Conservation (phyloP, 2,797 vertebrate genomes). For the Sarcoramphus papa region DNA sequence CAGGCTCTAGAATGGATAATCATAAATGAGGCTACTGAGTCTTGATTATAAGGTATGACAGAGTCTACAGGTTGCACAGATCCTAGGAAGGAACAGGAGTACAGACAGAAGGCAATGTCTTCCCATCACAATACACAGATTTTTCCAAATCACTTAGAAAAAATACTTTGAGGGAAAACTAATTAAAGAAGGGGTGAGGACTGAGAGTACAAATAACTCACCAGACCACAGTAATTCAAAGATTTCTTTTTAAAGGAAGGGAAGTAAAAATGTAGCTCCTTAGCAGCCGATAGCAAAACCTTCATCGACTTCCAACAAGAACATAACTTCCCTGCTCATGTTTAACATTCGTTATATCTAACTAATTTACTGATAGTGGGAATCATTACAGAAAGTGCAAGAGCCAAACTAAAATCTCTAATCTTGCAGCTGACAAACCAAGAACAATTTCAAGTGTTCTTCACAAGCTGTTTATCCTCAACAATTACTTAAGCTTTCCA, state of each 20-base stretch:
- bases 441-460: not conserved
- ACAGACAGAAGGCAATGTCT: not conserved
- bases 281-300: not conserved
- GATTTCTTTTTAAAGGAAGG: not conserved
- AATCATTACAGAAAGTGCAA: not conserved
- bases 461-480: not conserved
- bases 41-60: not conserved
- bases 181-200: not conserved
- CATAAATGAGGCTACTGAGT: not conserved
- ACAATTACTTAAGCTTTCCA: not conserved
- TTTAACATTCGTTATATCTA: not conserved
- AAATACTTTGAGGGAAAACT: not conserved
- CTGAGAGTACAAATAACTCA: not conserved
- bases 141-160: not conserved
- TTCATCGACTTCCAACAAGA: not conserved
- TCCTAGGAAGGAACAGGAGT: not conserved
- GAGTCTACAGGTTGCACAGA: not conserved
- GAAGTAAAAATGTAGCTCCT: not conserved
- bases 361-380: not conserved
- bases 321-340: not conserved
- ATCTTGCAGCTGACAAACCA: not conserved
- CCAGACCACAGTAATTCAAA: not conserved
- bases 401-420: not conserved
- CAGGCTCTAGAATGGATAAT: not conserved
- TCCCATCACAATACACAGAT: not conserved